Percentiles rank a stretch among this genome's conserved stretches.
Evolutionary conservation across 2,888 invertebrate genomes (phyloP).

Genomic region (Hermodice carunculata): DNA sequence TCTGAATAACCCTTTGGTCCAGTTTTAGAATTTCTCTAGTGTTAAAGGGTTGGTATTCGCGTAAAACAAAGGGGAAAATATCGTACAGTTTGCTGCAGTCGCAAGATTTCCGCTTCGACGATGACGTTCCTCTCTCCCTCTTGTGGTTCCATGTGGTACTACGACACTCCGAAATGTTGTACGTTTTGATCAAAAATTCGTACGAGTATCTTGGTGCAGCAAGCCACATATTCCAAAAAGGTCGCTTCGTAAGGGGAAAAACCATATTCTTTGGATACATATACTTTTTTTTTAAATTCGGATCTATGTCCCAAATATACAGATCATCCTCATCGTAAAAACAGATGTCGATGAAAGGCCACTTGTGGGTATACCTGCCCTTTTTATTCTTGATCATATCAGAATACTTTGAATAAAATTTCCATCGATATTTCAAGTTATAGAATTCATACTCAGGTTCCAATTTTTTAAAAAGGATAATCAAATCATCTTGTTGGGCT

Average conservation of each 20-base stretch:
- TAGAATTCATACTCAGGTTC: constrained; percentile 41
- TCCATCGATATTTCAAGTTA: constrained; percentile 39
- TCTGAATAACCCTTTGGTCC: no score
- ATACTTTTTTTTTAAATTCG: constrained; percentile 3
- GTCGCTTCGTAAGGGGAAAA: constrained; percentile 37
- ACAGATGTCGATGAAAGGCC: constrained; percentile 55
- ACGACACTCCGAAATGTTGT: no score
- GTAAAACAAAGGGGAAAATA: no score
- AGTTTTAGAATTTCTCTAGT: no score
- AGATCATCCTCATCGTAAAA: constrained; percentile 49
- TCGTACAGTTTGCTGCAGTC: no score
- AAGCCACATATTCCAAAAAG: constrained; percentile 32
- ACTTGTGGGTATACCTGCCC: constrained; percentile 42
- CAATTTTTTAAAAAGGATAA: constrained; percentile 29
- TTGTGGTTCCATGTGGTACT: no score
- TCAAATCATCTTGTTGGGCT: constrained; percentile 36
- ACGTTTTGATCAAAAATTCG: no score
- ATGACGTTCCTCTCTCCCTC: no score
- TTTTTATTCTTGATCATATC: constrained; percentile 26
- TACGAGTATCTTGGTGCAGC: no score
- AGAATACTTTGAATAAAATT: constrained; percentile 48
- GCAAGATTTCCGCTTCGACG: no score
- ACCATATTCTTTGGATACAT: constrained; percentile 29
- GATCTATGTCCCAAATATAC: constrained; percentile 42
- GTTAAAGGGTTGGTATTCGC: no score